These are phyloP conservation scores for Leptinotarsa lineolata DNA, from an alignment of 1,140 invertebrate species.

Conservation along the genomic window DNA sequence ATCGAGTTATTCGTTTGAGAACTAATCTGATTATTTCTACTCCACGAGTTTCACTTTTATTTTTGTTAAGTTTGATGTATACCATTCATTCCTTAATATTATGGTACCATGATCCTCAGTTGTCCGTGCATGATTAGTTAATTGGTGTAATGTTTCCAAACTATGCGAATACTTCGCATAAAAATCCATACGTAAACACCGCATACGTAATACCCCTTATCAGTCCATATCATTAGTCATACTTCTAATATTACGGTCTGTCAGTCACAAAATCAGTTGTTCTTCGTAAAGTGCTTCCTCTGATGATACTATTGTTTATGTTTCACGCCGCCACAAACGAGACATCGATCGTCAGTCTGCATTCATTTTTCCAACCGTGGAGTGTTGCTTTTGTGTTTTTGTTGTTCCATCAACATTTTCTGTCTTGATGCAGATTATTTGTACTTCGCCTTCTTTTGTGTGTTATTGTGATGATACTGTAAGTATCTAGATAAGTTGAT, in stretches of 20 bases:
- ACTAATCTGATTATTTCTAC: no score
- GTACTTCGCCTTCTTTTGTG: conserved; percentile 23
- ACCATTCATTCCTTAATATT: no score
- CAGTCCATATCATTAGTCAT: not conserved
- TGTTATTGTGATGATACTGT: conserved; percentile 36
- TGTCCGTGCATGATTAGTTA: not conserved
- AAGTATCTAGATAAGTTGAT: conserved; percentile 21
- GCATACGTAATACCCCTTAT: not conserved
- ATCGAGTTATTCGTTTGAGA: no score
- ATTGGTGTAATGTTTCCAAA: not conserved
- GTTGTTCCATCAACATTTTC: not conserved
- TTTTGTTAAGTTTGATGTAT: no score
- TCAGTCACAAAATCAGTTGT: not conserved
- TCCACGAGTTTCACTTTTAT: no score
- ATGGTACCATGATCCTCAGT: not conserved
- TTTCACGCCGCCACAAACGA: not conserved
- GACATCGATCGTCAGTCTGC: not conserved
- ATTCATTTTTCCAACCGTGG: not conserved
- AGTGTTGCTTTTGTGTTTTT: not conserved
- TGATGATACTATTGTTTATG: not conserved
- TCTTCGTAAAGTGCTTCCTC: conserved; percentile 1
- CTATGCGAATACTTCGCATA: not conserved
- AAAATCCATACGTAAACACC: not conserved
- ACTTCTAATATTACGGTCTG: not conserved
- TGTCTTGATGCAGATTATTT: conserved; percentile 2